phyloP scores from a whole-genome alignment of 1,140 invertebrate genomes.

The Drosophila ogumai region DNA sequence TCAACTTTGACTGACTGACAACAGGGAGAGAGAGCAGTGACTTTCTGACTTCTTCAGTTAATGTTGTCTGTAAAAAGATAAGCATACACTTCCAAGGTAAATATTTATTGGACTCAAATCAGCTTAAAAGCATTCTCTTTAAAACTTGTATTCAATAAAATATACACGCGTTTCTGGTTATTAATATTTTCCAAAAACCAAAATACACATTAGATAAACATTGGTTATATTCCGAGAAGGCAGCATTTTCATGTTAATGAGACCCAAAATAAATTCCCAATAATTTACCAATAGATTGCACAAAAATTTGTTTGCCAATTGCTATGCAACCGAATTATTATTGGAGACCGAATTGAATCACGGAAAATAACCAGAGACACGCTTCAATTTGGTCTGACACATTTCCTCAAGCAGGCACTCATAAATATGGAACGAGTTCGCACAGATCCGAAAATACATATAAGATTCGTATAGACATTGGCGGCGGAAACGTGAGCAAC shows the following conservation, averaged over 20 bases:
- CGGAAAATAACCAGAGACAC: slow-evolving; percentile 13
- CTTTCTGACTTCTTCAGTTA: slow-evolving; percentile 19
- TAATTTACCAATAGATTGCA: slow-evolving; percentile 3
- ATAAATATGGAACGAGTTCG: slow-evolving; percentile 22
- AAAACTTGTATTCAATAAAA: neutral
- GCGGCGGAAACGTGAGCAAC: slow-evolving; percentile 38
- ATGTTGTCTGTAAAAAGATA: slow-evolving; percentile 26
- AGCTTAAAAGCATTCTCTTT: neutral
- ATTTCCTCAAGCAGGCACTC: slow-evolving; percentile 19
- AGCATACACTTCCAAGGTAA: neutral
- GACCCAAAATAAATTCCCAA: slow-evolving; percentile 11
- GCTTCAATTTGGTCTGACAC: slow-evolving; percentile 26
- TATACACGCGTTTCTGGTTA: neutral
- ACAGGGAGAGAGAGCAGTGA: slow-evolving; percentile 7
- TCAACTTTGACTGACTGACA: slow-evolving; percentile 29
- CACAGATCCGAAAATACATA: neutral
- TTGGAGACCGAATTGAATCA: slow-evolving; percentile 7
- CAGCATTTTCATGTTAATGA: slow-evolving; percentile 5
- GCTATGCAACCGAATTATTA: neutral
- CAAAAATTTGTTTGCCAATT: slow-evolving; percentile 5
- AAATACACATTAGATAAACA: neutral
- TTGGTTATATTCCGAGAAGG: neutral
- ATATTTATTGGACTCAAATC: neutral
- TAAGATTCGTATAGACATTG: slow-evolving; percentile 17
- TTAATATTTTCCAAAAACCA: neutral